Percentiles rank a stretch among this genome's conserved stretches.
These are phyloP conservation scores for Papilio aristodemus DNA, from an alignment of 1,140 invertebrate genomes.

Conservation along the genomic window DNA sequence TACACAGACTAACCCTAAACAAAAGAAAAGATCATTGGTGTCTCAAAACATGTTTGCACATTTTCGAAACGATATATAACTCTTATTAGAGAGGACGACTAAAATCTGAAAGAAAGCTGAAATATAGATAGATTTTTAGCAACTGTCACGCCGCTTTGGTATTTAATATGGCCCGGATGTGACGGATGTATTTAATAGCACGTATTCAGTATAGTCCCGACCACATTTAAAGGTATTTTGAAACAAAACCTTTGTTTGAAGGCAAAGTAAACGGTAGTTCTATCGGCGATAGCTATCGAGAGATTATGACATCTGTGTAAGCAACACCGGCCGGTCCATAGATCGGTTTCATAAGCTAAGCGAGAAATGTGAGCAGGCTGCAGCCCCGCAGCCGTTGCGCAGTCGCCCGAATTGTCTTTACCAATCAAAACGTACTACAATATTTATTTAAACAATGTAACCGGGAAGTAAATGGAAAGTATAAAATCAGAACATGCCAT, in stretches of 20 bases:
- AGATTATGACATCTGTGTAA: slow-evolving; percentile 41
- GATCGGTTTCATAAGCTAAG: slow-evolving; percentile 49
- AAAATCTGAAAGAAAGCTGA: too few relatives aligned
- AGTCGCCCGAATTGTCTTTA: slow-evolving; percentile 28
- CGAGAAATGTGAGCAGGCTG: slow-evolving; percentile 42
- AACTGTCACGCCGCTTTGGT: too few relatives aligned
- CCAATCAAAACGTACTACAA: slow-evolving; percentile 1
- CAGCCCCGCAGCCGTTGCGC: slow-evolving; percentile 34
- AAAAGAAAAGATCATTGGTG: too few relatives aligned
- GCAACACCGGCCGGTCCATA: slow-evolving; percentile 39
- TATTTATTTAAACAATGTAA: slow-evolving; percentile 3
- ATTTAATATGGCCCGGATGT: not conserved
- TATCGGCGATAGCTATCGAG: slow-evolving; percentile 24
- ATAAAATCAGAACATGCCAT: not conserved
- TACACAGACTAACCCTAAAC: too few relatives aligned
- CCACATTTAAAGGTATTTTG: not conserved
- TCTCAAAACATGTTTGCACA: too few relatives aligned
- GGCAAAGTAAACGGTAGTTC: not conserved
- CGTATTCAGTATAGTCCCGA: not conserved
- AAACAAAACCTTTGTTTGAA: not conserved
- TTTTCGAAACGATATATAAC: too few relatives aligned
- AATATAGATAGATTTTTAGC: too few relatives aligned
- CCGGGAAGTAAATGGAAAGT: not conserved
- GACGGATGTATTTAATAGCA: not conserved
- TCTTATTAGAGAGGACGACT: too few relatives aligned